A percentile compares a stretch with the other conserved stretches of the same genome.
Conservation (phyloP, 2,797 vertebrate genomes). For the Lagorchestes hirsutus region DNA sequence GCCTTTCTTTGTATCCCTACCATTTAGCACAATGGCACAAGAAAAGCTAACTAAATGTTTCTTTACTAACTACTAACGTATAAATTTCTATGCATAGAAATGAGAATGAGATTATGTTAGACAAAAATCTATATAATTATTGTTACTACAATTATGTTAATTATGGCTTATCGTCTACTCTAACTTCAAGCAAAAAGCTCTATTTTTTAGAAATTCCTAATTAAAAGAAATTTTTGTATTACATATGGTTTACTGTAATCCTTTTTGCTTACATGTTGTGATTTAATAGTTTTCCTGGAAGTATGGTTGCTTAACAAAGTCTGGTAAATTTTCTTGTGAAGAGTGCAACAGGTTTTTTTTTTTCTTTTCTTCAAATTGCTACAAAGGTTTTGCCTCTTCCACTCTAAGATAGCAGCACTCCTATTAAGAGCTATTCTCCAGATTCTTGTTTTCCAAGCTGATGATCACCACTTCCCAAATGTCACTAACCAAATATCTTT, state of each 20-base stretch:
- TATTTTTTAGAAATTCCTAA: not conserved
- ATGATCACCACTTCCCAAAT: not conserved
- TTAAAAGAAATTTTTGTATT: not conserved
- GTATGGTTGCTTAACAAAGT: not conserved
- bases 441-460: not conserved
- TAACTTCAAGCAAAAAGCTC: not conserved
- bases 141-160: not conserved
- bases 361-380: not conserved
- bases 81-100: not conserved
- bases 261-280: not conserved
- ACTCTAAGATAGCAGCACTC: not conserved
- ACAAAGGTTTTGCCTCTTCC: not conserved
- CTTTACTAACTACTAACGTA: not conserved
- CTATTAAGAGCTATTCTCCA: not conserved
- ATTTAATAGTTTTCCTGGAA: not conserved
- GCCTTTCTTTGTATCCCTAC: not conserved
- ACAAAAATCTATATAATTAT: not conserved
- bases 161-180: not conserved
- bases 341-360: not conserved
- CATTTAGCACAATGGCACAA: not conserved
- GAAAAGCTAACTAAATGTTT: not conserved
- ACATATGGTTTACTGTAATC: not conserved
- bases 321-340: not conserved
- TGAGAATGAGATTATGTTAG: not conserved
- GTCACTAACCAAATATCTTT: not conserved